These are phyloP conservation scores for Ptyas mucosa DNA, from an alignment of 2,113 vertebrate genomes.

Conservation along the genomic window DNA sequence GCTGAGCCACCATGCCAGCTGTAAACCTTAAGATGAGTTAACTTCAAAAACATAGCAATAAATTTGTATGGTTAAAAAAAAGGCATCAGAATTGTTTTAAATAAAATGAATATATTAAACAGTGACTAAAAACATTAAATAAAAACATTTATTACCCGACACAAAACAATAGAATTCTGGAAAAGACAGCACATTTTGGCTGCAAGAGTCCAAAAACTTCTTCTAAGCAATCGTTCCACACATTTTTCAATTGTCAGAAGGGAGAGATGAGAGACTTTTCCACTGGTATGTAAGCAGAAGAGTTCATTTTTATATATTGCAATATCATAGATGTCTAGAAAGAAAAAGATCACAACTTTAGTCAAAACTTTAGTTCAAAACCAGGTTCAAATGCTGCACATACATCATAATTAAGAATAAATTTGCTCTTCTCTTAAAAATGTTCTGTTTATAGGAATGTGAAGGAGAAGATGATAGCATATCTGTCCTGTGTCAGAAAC, in stretches of 20 bases:
- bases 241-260: constrained; percentile 86
- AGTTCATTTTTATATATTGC: constrained; percentile 85
- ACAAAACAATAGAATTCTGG: constrained; percentile 76
- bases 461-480: not conserved
- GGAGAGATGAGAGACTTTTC: constrained; percentile 85
- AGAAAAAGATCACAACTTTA: constrained; percentile 25
- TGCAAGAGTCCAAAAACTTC: constrained; percentile 83
- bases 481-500: not conserved
- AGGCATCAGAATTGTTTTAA: not conserved
- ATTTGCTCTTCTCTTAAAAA: not conserved
- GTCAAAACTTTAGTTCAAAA: not conserved
- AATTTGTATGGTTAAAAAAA: not conserved
- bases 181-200: constrained; percentile 86
- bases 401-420: not conserved
- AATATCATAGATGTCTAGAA: constrained; percentile 84
- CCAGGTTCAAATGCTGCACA: not conserved
- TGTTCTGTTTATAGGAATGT: not conserved
- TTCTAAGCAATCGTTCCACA: constrained; percentile 85
- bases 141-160: constrained; percentile 75
- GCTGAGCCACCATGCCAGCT: not conserved
- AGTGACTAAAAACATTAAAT: not conserved
- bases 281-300: constrained; percentile 86
- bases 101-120: not conserved
- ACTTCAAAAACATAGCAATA: not conserved
- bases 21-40: not conserved